phyloP scores from a whole-genome alignment of 2,888 invertebrate genomes.

The Saturnia japonica region DNA sequence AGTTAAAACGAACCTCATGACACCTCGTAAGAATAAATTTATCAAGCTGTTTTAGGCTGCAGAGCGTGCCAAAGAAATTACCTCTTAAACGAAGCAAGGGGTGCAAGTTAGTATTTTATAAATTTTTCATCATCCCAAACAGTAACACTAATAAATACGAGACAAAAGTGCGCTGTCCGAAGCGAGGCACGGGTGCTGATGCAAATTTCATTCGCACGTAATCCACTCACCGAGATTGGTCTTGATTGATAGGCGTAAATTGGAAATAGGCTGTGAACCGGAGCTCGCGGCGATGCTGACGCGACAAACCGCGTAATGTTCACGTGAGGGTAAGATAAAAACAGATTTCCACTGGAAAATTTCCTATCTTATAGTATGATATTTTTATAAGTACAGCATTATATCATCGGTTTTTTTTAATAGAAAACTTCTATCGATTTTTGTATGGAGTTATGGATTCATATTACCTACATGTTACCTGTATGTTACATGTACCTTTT shows the following conservation, averaged over 20 bases:
- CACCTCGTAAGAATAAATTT: too few relatives aligned
- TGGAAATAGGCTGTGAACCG: constrained; percentile 80
- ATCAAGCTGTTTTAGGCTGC: too few relatives aligned
- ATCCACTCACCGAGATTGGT: constrained; percentile 87
- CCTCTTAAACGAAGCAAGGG: too few relatives aligned
- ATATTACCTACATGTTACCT: too few relatives aligned
- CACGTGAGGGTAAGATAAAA: constrained; percentile 8
- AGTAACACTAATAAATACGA: constrained; percentile 52
- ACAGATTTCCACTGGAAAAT: background rate
- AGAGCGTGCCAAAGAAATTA: too few relatives aligned
- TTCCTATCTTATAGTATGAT: background rate
- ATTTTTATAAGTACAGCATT: background rate
- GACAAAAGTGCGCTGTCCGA: constrained; percentile 55
- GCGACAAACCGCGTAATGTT: constrained; percentile 34
- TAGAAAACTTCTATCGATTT: too few relatives aligned
- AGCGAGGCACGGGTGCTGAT: constrained; percentile 75
- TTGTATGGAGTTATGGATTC: too few relatives aligned
- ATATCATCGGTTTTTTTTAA: background rate
- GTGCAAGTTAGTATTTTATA: background rate
- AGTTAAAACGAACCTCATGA: too few relatives aligned
- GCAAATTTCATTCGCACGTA: constrained; percentile 87
- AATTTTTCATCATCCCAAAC: background rate
- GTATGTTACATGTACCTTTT: too few relatives aligned
- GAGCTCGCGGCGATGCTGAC: constrained; percentile 44
- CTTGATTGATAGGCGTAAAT: constrained; percentile 87